Percentiles rank a stretch among this genome's conserved stretches.
Conservation (phyloP, 2,113 vertebrate species). For the Gavialis gangeticus region DNA sequence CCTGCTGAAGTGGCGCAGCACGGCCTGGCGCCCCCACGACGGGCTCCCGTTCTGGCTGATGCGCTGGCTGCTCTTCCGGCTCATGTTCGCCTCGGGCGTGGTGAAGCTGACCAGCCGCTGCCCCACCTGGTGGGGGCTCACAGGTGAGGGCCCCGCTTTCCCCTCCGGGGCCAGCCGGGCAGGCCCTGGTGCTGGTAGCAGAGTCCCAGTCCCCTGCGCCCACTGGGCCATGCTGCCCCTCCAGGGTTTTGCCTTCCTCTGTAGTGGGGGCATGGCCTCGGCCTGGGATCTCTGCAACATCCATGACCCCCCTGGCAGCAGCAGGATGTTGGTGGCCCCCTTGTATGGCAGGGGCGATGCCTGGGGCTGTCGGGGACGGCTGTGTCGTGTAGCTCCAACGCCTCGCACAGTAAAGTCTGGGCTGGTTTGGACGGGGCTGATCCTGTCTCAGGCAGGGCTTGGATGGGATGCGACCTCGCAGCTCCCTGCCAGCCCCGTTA, state of each 20-base stretch:
- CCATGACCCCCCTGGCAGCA: too few relatives aligned
- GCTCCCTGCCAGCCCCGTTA: accelerated
- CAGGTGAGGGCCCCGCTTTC: constrained; percentile 75
- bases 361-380: too few relatives aligned
- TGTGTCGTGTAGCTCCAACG: too few relatives aligned
- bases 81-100: constrained; percentile 95
- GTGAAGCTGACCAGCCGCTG: constrained; percentile 95
- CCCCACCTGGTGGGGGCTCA: constrained; percentile 96
- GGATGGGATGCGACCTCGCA: background rate
- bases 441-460: background rate
- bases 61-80: constrained; percentile 94
- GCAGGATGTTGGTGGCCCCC: too few relatives aligned
- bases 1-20: constrained; percentile 55
- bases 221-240: background rate
- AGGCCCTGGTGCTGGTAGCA: background rate
- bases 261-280: background rate
- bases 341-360: background rate
- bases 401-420: too few relatives aligned
- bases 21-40: constrained; percentile 76
- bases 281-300: too few relatives aligned
- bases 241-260: too few relatives aligned
- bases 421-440: background rate
- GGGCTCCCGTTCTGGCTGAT: constrained; percentile 88
- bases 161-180: accelerated
- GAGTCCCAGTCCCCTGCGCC: background rate